Conservation (phyloP, 2,888 invertebrate species). For the Mythimna vitellina region DNA sequence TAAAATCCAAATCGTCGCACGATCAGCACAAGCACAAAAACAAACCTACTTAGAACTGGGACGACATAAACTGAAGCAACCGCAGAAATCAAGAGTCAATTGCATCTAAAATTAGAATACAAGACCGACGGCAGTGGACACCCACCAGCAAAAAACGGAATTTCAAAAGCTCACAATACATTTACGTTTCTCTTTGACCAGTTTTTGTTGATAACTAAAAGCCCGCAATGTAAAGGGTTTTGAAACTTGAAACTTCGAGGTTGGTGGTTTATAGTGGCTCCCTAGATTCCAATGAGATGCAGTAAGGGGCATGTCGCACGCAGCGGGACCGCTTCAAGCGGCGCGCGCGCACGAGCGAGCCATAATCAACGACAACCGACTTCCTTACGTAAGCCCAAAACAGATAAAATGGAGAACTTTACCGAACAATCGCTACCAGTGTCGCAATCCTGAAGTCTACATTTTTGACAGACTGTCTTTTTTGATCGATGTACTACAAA, state of each 20-base stretch:
- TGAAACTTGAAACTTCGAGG: constrained; percentile 34
- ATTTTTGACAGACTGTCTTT: constrained; percentile 47
- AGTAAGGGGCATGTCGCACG: constrained; percentile 68
- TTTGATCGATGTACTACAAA: constrained; percentile 50
- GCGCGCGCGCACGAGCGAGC: constrained; percentile 71
- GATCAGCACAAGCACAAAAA: constrained; percentile 43
- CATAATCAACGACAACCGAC: constrained; percentile 76
- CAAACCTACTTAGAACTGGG: constrained; percentile 39
- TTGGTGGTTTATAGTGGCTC: constrained; percentile 48
- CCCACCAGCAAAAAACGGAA: constrained; percentile 32
- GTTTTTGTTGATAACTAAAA: constrained; percentile 5
- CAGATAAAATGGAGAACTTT: constrained; percentile 66
- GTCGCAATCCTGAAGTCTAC: constrained; percentile 43
- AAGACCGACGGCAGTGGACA: constrained; percentile 43
- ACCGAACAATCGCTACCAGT: constrained; percentile 66
- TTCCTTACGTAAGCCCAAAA: constrained; percentile 69
- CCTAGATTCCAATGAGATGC: constrained; percentile 61
- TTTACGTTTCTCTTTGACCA: constrained; percentile 15
- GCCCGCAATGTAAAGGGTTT: constrained; percentile 47
- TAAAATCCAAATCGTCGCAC: not conserved
- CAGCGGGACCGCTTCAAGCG: constrained; percentile 69
- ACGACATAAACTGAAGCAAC: constrained; percentile 59
- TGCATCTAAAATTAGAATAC: constrained; percentile 66
- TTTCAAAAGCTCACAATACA: constrained; percentile 46
- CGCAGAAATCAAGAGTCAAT: constrained; percentile 63